phyloP scores from a whole-genome alignment of 1,140 invertebrate genomes.

The Apolygus lucorum region DNA sequence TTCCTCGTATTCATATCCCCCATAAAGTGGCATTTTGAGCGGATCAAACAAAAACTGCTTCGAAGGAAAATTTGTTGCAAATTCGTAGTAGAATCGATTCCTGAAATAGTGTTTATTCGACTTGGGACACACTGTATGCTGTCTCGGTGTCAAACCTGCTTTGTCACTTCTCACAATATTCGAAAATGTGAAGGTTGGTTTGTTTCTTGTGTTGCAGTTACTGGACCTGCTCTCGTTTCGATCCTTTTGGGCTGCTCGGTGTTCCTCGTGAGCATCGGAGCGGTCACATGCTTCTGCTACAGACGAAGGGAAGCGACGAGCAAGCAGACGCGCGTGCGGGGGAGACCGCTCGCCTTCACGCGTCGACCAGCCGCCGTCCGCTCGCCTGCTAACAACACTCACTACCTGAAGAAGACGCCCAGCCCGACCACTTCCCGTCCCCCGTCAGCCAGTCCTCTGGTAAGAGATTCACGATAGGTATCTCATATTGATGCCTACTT shows the following conservation, averaged over 20 bases:
- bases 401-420: constrained; percentile 80
- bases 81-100: no score
- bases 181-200: no score
- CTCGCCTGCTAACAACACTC: constrained; percentile 53
- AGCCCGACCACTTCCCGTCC: constrained; percentile 58
- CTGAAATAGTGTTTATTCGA: no score
- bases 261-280: constrained; percentile 48
- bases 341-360: constrained; percentile 48
- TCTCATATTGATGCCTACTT: no score
- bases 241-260: constrained; percentile 50
- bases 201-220: constrained; percentile 45
- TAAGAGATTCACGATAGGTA: no score
- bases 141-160: no score
- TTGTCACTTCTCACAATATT: no score
- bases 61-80: no score
- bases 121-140: no score
- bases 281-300: constrained; percentile 51
- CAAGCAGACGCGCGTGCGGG: constrained; percentile 35
- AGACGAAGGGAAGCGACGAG: constrained; percentile 39
- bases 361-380: constrained; percentile 57
- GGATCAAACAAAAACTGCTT: no score
- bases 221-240: constrained; percentile 51
- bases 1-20: no score
- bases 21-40: no score
- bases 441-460: constrained; percentile 40